phyloP scores from a whole-genome alignment of 2,113 vertebrate species.

The Bagarius yarrelli region DNA sequence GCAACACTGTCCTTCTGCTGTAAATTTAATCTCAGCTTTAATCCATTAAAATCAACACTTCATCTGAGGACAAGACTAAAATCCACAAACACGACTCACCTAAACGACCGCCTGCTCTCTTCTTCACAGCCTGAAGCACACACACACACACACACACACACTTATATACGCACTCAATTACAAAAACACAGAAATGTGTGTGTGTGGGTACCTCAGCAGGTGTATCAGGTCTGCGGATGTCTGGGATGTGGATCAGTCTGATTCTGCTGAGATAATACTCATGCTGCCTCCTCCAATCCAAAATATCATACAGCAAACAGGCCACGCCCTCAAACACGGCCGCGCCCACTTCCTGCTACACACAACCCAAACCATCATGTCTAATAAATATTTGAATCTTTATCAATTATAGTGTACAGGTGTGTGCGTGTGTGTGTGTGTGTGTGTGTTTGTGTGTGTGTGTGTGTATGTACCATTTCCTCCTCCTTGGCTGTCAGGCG shows the following conservation, averaged over 20 bases:
- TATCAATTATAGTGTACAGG: not conserved
- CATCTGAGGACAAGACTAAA: no score
- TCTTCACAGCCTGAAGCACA: slow-evolving; percentile 51
- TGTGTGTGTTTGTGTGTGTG: not conserved
- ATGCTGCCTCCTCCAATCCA: slow-evolving; percentile 85
- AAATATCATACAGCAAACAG: slow-evolving; percentile 81
- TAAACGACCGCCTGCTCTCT: no score
- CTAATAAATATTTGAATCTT: not conserved
- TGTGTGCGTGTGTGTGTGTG: not conserved
- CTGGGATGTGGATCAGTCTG: slow-evolving; percentile 72
- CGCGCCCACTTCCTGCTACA: slow-evolving; percentile 76
- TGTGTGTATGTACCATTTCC: slow-evolving; percentile 23
- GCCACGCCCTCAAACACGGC: slow-evolving; percentile 81
- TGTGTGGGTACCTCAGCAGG: slow-evolving; percentile 1
- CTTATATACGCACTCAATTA: no score
- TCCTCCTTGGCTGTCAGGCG: slow-evolving; percentile 63
- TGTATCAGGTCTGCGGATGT: slow-evolving; percentile 55
- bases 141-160: not conserved
- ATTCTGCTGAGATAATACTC: slow-evolving; percentile 76
- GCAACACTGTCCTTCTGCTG: no score
- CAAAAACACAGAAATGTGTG: not conserved
- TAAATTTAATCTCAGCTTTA: not conserved
- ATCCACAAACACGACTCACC: no score
- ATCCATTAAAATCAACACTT: no score
- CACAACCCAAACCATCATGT: slow-evolving; percentile 7